Base-by-base conservation (phyloP, 2,797 vertebrate genomes). In the Astyanax mexicanus region DNA sequence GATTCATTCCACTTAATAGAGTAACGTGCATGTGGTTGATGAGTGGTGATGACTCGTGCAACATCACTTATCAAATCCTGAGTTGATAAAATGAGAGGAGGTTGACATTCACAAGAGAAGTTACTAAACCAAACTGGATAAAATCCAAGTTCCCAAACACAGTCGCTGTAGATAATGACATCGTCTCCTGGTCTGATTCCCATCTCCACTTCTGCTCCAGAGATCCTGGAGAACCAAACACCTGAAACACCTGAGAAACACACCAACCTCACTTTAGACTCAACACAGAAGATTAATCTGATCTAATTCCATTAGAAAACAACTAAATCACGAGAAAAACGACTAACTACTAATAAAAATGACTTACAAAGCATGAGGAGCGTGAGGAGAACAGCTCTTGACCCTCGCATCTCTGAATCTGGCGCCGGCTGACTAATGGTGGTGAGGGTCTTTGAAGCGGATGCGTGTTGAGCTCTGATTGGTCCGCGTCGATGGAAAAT, bases 401-500 rank as follows among this genome's bases (percentile, higher is more conserved):
- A 47, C 7, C 6, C 47, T 45, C 47, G 45, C 45, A 47, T 47
- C 17, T 7, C 45, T 47, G 17, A 47, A 17, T 47, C 45, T 47
- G 45, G 4, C 47, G 45, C 45, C 47, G n/a, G 45, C 17, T 4
- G 45, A 15, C 4, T 47, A 45, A 47, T 15, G 45, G 8, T 7
- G 45, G 4, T 6, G 32, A 38, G 17, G 32, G 17, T 38, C 58
- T 19, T 47, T 47, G 45, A 47, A 47, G 45, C 45, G 45, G 45
- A 47, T n/a, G 17, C 47, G n/a, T n/a, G n/a, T n/a, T n/a, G n/a
- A 32, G 29, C 29, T 32, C 29, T 32, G 29, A 32, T 74, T 81
- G 79, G 75, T 77, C 68, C 13, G 51, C 21, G 1, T 25, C 19
- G 42, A 15, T 74, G 70, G 71, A 74, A 69, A 47, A 47, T 47